Evolutionary conservation across 2,113 vertebrate species (phyloP).

Genomic region (Casuarius casuarius): DNA sequence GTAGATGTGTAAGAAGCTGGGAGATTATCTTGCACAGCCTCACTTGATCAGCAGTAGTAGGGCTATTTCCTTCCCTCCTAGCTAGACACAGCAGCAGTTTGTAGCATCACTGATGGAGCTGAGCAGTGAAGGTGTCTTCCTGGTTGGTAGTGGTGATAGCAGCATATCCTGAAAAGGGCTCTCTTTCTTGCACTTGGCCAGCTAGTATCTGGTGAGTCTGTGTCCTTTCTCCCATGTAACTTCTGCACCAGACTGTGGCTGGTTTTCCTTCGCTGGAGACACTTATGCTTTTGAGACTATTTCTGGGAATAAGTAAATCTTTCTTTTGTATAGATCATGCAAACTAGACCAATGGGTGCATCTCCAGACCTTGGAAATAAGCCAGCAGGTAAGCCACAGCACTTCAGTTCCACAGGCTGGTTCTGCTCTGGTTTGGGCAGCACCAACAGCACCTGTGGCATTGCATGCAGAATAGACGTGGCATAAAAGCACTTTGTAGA

Average conservation of each 20-base stretch:
- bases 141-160: background rate
- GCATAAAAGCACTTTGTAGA: background rate
- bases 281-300: background rate
- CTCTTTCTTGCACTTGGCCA: background rate
- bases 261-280: rapidly evolving
- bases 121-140: background rate
- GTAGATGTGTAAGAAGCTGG: background rate
- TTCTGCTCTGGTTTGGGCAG: background rate
- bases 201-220: no score
- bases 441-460: background rate
- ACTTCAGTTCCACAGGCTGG: background rate
- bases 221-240: rapidly evolving
- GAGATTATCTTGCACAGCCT: background rate
- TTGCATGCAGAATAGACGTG: background rate
- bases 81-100: rapidly evolving
- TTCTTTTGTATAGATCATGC: background rate
- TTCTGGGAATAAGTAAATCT: background rate
- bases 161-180: background rate
- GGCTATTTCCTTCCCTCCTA: background rate
- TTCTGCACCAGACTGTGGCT: rapidly evolving
- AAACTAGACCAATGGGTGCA: background rate
- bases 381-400: background rate
- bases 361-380: background rate
- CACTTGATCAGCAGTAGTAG: background rate
- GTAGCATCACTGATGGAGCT: rapidly evolving